Base-by-base conservation (phyloP, 2,888 invertebrate genomes). In the Drosophila nigricruria region DNA sequence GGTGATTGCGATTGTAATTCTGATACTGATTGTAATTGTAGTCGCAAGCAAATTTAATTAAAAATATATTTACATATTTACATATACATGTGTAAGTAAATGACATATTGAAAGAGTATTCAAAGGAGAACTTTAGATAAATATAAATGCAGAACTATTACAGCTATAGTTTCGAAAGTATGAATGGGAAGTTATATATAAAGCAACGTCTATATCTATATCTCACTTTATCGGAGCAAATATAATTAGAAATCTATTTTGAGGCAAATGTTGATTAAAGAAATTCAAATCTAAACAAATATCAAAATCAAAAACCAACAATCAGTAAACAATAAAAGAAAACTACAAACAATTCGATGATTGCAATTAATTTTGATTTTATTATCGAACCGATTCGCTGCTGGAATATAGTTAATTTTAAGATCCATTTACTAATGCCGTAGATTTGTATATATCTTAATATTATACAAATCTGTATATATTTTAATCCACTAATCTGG, bases 1-100 rank as follows among this genome's bases (percentile, higher is more conserved):
- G 36, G 30, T 59, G 45, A 23, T 74, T 66, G 52, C n/a, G 52
- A 23, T 52, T 34, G 23, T 52, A 20, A 36, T 52, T 10, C 16
- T 8, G 34, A 34, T 34, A 16, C 20, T 10, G 23, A 23, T 8
- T 34, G 16, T 32, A 23, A 34, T 47, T 47, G 50, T 53, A n/a
- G 34, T 12, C 23, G 59, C 14, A 34, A 16, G 45, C 50, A 52
- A 52, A 53, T 38, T 53, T 23, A 43, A 23, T 36, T 52, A 12
- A 18, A 30, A 23, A 12, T 18, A 53, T 20, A 36, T 45, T 45
- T 36, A 32, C 30, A 32, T 20, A 30, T 3, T n/a, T n/a, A n/a
- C n/a, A n/a, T n/a, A n/a, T n/a, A n/a, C n/a, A n/a, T n/a, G 5
- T 38, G 18, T 16, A 10, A n/a, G 27, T n/a, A 34, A 34, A 43